Conservation (phyloP, 1,140 invertebrate species). For the Cydia splendana region DNA sequence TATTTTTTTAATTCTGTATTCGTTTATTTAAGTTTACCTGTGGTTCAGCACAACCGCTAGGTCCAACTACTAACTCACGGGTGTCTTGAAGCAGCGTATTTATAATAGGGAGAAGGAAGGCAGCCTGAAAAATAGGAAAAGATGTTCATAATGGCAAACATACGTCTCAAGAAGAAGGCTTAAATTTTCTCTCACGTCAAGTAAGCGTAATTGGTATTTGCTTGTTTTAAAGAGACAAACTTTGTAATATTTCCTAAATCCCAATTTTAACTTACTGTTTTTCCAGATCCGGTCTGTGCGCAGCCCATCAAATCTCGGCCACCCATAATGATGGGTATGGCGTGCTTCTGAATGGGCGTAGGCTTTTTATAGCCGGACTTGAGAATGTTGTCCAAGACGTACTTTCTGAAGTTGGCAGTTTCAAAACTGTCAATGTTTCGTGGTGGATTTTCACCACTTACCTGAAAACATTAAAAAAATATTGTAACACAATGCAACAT, state of each 20-base stretch:
- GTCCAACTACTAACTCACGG: conserved; percentile 71
- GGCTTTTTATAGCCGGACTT: conserved; percentile 92
- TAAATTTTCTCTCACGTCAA: no score
- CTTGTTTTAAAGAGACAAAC: no score
- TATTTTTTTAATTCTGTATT: conserved; percentile 19
- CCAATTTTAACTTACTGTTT: conserved; percentile 82
- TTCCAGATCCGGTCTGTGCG: conserved; percentile 98
- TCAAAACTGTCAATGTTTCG: conserved; percentile 85
- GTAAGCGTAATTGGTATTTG: no score
- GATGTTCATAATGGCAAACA: conserved; percentile 19
- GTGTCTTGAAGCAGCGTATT: conserved; percentile 83
- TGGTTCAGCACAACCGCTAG: conserved; percentile 82
- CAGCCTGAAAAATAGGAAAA: conserved; percentile 83
- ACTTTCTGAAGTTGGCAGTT: conserved; percentile 82
- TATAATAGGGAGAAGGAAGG: conserved; percentile 95
- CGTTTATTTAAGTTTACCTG: conserved; percentile 53
- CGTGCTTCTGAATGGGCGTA: conserved; percentile 96
- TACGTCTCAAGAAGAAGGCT: no score
- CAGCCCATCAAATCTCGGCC: conserved; percentile 97
- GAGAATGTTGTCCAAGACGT: conserved; percentile 88
- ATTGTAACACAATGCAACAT: no score
- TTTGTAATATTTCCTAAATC: no score
- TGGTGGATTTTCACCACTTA: conserved; percentile 85
- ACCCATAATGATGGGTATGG: conserved; percentile 90
- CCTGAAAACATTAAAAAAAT: conserved; percentile 57